phyloP scores from a whole-genome alignment of 2,113 vertebrate species.

The Microcebus griseorufus region DNA sequence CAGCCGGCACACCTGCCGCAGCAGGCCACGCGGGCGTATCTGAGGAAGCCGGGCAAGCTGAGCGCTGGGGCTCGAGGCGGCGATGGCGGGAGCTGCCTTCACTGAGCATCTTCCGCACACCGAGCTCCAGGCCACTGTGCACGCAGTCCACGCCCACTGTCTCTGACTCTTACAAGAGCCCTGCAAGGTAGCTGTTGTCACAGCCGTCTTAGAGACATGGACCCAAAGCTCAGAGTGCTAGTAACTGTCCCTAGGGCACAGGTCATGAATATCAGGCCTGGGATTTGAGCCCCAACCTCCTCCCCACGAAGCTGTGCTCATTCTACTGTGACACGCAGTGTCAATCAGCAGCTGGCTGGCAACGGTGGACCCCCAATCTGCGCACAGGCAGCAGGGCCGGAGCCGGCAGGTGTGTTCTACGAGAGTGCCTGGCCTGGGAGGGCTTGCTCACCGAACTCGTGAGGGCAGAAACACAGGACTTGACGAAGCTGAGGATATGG shows the following conservation, averaged over 20 bases:
- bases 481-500: neutral
- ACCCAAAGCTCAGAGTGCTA: neutral
- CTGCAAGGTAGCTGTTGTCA: neutral
- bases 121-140: accelerated
- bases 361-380: neutral
- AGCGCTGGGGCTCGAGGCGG: accelerated
- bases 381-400: neutral
- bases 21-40: neutral
- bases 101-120: accelerated
- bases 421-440: neutral
- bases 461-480: neutral
- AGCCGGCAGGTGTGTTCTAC: neutral
- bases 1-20: accelerated
- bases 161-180: neutral
- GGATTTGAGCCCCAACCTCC: neutral
- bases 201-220: neutral
- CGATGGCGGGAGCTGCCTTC: accelerated
- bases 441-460: neutral
- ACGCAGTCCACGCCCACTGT: neutral
- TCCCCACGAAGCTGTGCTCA: accelerated
- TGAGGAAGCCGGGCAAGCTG: neutral
- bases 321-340: accelerated
- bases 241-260: neutral
- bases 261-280: neutral
- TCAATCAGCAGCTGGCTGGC: too few species aligned